Evolutionary conservation across 1,140 invertebrate species (phyloP), one percentile per base, ranked within the genome.

Genomic region (Hormaphis cornu): DNA sequence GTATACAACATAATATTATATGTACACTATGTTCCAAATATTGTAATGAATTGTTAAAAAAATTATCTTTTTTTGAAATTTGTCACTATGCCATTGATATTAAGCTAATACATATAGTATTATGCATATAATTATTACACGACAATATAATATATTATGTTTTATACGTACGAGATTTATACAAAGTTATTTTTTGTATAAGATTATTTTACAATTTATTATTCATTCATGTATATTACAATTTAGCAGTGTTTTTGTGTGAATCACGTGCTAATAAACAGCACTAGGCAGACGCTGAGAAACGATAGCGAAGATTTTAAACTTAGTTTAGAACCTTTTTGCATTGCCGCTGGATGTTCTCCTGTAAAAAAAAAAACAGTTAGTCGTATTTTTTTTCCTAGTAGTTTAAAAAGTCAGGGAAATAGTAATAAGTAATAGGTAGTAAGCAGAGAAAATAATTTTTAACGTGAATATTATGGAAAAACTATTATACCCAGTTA

Each of bases 321-420:
- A 72, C 79, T 78, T 59, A 81, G 75, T 73, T 81, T 80, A 33
- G 81, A 80, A 10, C 88, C 87, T 72, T 90, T 87, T 77, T 90
- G 87, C 88, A 90, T 90, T 22, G 88, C 88, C 56, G 88, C 88
- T 76, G 88, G 88, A 80, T 90, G 86, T 78, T 90, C 88, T 73
- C 88, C 88, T 90, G 81, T 37, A 80, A 81, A 72, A 78, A 46
- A 50, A 70, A 0, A 54, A 20, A 56, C 9, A 4, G 5, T 9
- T 9, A 33, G 9, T 6, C 30, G 9, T 6, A 33, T 6, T 33
- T 6, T 33, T 33, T n/a, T n/a, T n/a, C n/a, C n/a, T n/a, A n/a
- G n/a, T n/a, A n/a, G n/a, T n/a, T n/a, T n/a, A n/a, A n/a, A n/a
- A n/a, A n/a, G n/a, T n/a, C n/a, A n/a, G n/a, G n/a, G n/a, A n/a